Evolutionary conservation across 2,797 vertebrate species (phyloP).

Genomic region (Limnodromus scolopaceus): DNA sequence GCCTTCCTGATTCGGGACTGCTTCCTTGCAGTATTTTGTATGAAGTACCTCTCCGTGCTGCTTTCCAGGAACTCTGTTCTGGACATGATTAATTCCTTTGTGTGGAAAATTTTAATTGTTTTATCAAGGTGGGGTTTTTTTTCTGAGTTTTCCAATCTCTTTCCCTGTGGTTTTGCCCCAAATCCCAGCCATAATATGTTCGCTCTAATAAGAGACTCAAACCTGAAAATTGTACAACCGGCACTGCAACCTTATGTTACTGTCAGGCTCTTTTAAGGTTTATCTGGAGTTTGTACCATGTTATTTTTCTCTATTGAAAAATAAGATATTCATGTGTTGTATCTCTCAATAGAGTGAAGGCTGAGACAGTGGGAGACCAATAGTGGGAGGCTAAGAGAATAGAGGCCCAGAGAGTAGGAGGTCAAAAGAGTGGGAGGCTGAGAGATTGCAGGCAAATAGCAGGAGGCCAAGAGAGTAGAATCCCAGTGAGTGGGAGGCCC

Average conservation of each 20-base stretch:
- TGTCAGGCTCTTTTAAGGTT: neutral
- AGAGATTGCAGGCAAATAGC: neutral
- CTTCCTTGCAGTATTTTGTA: neutral
- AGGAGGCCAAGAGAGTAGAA: neutral
- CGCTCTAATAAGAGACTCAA: neutral
- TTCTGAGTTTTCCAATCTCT: neutral
- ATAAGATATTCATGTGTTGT: neutral
- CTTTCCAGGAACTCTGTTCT: conserved; percentile 44
- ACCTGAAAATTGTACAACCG: neutral
- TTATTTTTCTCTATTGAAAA: neutral
- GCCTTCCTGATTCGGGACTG: neutral
- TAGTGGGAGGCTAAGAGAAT: neutral
- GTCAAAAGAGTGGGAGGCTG: too few relatives aligned
- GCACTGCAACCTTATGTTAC: neutral
- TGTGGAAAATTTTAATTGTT: conserved; percentile 34
- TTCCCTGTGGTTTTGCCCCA: conserved; percentile 38
- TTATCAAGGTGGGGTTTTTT: neutral
- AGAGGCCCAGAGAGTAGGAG: too few relatives aligned
- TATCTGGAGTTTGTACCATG: neutral
- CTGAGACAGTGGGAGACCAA: neutral
- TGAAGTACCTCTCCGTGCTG: neutral
- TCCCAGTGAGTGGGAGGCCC: neutral
- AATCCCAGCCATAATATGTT: conserved; percentile 38
- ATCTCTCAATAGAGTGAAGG: neutral
- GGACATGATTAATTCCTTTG: neutral